Base-by-base conservation (phyloP, 1,140 invertebrate genomes). In the Phymorhynchus buccinoides region DNA sequence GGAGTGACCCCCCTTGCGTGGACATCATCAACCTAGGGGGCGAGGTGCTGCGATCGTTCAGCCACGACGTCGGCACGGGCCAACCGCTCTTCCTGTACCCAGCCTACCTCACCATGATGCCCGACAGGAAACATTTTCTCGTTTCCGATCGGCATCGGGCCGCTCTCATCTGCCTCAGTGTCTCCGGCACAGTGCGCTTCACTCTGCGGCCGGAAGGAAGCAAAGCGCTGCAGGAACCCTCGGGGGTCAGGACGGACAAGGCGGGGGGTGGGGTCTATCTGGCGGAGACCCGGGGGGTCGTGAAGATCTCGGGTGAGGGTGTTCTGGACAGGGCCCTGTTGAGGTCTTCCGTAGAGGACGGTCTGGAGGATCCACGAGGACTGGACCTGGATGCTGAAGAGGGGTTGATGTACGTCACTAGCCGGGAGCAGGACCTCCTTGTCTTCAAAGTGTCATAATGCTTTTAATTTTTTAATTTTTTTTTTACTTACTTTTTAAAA, bases 11-110 rank as follows among this genome's bases (percentile, higher is more conserved):
- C n/a, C 85, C 85, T 32, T 56, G 77, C 27, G 85, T 86, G 1
- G 85, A 86, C 83, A 81, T 86, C 48, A 84, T 86, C 77, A 84
- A 81, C 37, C 62, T 86, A n/a, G 80, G 71, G 37, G 85, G 85
- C 18, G 85, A 84, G 44, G 80, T 85, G 73, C 75, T 86, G 2
- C 52, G 73, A 7, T 79, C 85, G 6, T 86, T 86, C 75, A 79
- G 81, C 18, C 52, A 35, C 32, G 80, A 83, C 39, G 80, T 22
- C 16, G 9, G 32, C 41, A 62, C 35, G 22, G 85, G 85, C 7
- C 18, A 12, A 2, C 32, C 73, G 22, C 80, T 86, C 16, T 86
- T 86, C 48, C 22, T 37, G 22, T 86, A 86, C 81, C 85, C 85
- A 6, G 71, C 52, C 16, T 83, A 83, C 75, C 32, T 84, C 52